These are phyloP conservation scores for Parnassius smintheus DNA, from an alignment of 2,888 invertebrate species.

Conservation along the genomic window DNA sequence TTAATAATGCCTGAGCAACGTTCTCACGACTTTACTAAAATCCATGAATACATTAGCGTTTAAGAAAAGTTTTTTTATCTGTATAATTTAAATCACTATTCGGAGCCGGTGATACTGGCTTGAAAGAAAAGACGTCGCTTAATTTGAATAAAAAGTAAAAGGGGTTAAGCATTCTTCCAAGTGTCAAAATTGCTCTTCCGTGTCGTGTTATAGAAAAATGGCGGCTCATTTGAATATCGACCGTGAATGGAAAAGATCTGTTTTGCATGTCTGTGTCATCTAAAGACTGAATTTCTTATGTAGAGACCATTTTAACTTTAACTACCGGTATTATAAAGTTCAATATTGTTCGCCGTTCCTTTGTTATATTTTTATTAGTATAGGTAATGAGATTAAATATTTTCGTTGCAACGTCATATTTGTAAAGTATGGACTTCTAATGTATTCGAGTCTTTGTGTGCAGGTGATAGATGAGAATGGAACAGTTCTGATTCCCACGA, in stretches of 20 bases:
- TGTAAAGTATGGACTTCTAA: constrained; percentile 57
- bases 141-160: constrained; percentile 72
- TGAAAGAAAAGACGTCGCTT: constrained; percentile 50
- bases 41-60: constrained; percentile 68
- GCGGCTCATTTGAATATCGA: constrained; percentile 74
- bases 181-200: constrained; percentile 80
- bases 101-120: constrained; percentile 52
- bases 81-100: constrained; percentile 46
- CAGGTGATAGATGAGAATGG: constrained; percentile 47
- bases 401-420: constrained; percentile 73
- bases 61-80: constrained; percentile 65
- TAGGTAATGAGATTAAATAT: constrained; percentile 78
- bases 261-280: constrained; percentile 71
- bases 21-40: constrained; percentile 58
- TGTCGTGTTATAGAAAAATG: constrained; percentile 56
- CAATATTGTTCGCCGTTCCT: constrained; percentile 33
- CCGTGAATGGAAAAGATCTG: constrained; percentile 55
- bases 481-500: constrained; percentile 36
- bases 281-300: constrained; percentile 34
- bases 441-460: constrained; percentile 49
- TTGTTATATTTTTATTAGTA: constrained; percentile 52
- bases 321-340: constrained; percentile 28
- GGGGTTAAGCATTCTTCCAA: constrained; percentile 72
- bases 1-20: constrained; percentile 48
- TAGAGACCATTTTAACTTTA: constrained; percentile 52